Evolutionary conservation across 2,888 invertebrate genomes (phyloP), one percentile per base, ranked within the genome.

Genomic region (Orgyia antiqua): DNA sequence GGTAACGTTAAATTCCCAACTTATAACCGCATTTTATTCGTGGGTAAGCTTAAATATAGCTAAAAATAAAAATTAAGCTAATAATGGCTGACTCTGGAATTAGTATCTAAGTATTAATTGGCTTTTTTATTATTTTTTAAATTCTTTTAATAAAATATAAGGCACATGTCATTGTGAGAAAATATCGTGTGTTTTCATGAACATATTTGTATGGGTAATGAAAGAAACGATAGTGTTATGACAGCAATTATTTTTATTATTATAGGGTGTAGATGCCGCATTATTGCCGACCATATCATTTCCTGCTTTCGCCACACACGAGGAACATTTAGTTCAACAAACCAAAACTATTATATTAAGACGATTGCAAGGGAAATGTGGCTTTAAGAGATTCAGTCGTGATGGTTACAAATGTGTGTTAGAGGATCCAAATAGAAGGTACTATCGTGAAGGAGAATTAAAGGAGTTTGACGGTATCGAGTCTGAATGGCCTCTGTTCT

Each of bases 401-500:
- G 99, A 99, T 78, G 99, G 99, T 0, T 98, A 91, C 71, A 94
- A 95, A 52, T 94, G 95, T 42, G 93, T 92, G 12, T 63, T 96
- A 5, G 99, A 99, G 79, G 94, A 97, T 67, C 88, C 90, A 21
- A 89, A 87, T 29, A 87, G 91, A 45, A 84, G 90, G 74, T 96
- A 93, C 78, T 99, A 98, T 69, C 89, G 92, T 47, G 92, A 93
- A 57, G 96, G 97, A 9, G 98, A 99, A 83, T 91, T 98, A 2
- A 97, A 96, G 75, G 93, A 96, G 62, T 99, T 98, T 79, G 98
- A 99, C 63, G 94, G 94, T 24, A 90, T 99, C 8, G 99, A 99
- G 82, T 96, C 96, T 46, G 98, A 99, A 72, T 99, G 99, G 98
- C 99, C 99, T 0, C 75, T 99, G 28, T 98, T 99, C 76, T 97